Percentiles rank a stretch among this genome's conserved stretches.
phyloP scores from a whole-genome alignment of 2,888 invertebrate species.

The Zaprionus bogoriensis region DNA sequence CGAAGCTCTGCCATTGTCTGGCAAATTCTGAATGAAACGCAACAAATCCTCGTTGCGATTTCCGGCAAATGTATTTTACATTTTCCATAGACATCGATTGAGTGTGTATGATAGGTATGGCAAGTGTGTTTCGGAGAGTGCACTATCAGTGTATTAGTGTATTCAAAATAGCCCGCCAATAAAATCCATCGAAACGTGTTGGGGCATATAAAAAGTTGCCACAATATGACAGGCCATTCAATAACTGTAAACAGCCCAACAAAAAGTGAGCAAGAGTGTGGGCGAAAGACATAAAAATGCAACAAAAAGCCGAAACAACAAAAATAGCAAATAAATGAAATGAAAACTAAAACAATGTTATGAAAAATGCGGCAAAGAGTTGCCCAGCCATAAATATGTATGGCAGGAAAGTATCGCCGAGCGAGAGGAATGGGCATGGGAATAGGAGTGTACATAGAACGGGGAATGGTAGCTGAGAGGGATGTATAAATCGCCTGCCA shows the following conservation, averaged over 20 bases:
- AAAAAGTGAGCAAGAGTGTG: slow-evolving; percentile 20
- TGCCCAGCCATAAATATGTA: slow-evolving; percentile 60
- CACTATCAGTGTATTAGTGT: slow-evolving; percentile 41
- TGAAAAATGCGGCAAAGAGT: slow-evolving; percentile 57
- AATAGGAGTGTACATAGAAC: not conserved
- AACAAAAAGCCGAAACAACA: slow-evolving; percentile 35
- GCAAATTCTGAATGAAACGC: slow-evolving; percentile 1
- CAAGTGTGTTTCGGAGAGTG: not conserved
- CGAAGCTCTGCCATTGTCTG: not conserved
- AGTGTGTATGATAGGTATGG: not conserved
- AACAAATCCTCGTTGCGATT: slow-evolving; percentile 15
- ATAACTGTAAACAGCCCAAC: slow-evolving; percentile 60
- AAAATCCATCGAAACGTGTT: slow-evolving; percentile 62
- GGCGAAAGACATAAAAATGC: slow-evolving; percentile 66
- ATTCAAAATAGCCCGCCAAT: slow-evolving; percentile 46
- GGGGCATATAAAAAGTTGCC: slow-evolving; percentile 66
- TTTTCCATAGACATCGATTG: not conserved
- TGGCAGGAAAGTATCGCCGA: slow-evolving; percentile 16
- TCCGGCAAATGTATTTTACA: slow-evolving; percentile 18
- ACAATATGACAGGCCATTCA: slow-evolving; percentile 72
- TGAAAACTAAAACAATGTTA: slow-evolving; percentile 60
- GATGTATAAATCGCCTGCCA: slow-evolving; percentile 68
- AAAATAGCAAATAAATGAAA: slow-evolving; percentile 34
- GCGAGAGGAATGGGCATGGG: not conserved
- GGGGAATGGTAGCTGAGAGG: too few species aligned